phyloP scores from a whole-genome alignment of 2,113 vertebrate genomes.

The Azemiops feae region DNA sequence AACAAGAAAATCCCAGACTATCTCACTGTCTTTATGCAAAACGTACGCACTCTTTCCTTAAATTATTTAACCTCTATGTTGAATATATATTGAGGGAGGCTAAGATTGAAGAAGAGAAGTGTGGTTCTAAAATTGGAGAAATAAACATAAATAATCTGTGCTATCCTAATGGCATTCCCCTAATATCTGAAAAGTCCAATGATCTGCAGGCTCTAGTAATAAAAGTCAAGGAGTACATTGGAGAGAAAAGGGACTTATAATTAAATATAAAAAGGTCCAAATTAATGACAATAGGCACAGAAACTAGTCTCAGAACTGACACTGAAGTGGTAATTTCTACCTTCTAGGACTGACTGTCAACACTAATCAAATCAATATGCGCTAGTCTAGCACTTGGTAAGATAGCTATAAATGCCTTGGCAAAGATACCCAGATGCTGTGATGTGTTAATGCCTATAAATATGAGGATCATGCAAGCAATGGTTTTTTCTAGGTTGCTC shows the following conservation, averaged over 20 bases:
- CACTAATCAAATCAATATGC: not conserved
- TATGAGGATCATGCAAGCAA: not conserved
- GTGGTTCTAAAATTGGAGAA: not conserved
- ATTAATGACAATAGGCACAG: not conserved
- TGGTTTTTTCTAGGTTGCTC: not conserved
- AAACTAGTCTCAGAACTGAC: not conserved
- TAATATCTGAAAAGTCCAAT: not conserved
- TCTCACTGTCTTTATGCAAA: not conserved
- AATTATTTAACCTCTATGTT: not conserved
- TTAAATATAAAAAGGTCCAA: not conserved
- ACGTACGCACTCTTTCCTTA: not conserved
- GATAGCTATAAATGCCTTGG: not conserved
- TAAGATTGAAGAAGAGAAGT: not conserved
- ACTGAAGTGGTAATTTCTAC: not conserved
- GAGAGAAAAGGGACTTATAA: not conserved
- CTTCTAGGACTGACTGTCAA: not conserved
- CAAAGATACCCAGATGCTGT: not conserved
- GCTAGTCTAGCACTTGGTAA: not conserved
- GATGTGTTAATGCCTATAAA: not conserved
- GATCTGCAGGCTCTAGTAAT: not conserved
- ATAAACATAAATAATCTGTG: not conserved
- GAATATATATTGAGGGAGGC: not conserved
- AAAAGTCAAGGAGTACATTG: not conserved
- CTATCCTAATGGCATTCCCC: not conserved
- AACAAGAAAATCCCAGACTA: not conserved